Base-by-base conservation (phyloP, 1,140 invertebrate species). In the Camponotus floridanus region DNA sequence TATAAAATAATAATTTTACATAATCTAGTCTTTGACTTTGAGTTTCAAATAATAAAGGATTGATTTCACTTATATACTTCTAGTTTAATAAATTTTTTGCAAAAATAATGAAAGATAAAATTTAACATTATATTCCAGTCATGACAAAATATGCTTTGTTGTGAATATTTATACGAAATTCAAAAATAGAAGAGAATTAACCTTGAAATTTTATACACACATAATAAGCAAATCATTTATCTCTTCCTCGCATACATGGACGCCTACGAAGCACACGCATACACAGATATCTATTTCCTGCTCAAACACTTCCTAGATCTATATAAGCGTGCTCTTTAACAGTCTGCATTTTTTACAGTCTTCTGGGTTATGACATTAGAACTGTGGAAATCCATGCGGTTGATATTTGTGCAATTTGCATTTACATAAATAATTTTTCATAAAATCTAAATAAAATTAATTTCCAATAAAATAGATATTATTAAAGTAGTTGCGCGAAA, bases 161-260 rank as follows among this genome's bases (percentile, higher is more conserved):
- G 42, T 57, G 33, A 59, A 42, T 76, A 76, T 76, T 61, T 76
- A 61, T 26, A 62, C 18, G 39, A 76, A 36, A 33, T 76, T 21
- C 36, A 62, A 21, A 31, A 36, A 42, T 13, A 15, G 31, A 6
- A 15, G 13, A 64, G 4, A 33, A 64, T 11, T 36, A 36, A 64
- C 31, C 26, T 33, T 64, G 31, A 31, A 64, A 64, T 62, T n/a
- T 7, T 31, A 33, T 15, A 15, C 26, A 6, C 5, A 31, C 13
- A 62, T 62, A 62, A 36, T 64, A 15, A 64, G 61, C 31, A 18
- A 64, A 64, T 64, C 26, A 64, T 36, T 31, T 31, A 64, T 64
- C 11, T 64, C 15, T 51, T 51, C 18, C 48, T 51, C 48, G 18
- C 15, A 64, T 33, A 64, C 31, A 33, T 33, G 15, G 11, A 2